phyloP scores from a whole-genome alignment of 2,888 invertebrate species.

The Sinelater perroti region DNA sequence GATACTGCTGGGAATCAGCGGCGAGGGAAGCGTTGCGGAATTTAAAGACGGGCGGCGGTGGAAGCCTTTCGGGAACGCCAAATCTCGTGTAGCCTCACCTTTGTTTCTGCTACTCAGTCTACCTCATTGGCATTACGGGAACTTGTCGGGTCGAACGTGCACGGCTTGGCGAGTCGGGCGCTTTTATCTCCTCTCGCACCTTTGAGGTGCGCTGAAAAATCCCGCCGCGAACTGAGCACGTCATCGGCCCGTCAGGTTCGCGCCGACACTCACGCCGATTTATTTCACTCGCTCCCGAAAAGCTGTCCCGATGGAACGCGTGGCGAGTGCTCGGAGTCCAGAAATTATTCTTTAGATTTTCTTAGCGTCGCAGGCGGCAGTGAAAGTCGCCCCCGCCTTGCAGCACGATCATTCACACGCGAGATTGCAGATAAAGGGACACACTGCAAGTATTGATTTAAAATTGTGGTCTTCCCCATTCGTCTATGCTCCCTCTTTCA shows the following conservation, averaged over 20 bases:
- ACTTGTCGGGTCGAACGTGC: slow-evolving; percentile 37
- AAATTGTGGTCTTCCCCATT: slow-evolving; percentile 58
- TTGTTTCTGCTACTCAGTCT: slow-evolving; percentile 36
- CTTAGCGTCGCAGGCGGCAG: background rate
- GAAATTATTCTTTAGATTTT: background rate
- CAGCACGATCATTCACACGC: slow-evolving; percentile 22
- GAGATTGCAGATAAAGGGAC: slow-evolving; percentile 36
- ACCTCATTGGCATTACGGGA: slow-evolving; percentile 36
- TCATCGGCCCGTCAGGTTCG: slow-evolving; percentile 12
- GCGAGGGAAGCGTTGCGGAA: slow-evolving; percentile 37
- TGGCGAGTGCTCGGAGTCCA: background rate
- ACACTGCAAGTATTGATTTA: slow-evolving; percentile 59
- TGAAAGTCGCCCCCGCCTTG: slow-evolving; percentile 6
- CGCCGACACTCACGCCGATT: too few relatives aligned
- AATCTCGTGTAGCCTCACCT: slow-evolving; percentile 38
- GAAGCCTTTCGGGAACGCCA: slow-evolving; percentile 25
- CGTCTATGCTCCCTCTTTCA: slow-evolving; percentile 54
- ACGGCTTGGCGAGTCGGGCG: slow-evolving; percentile 23
- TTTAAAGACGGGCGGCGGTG: slow-evolving; percentile 34
- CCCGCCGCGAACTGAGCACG: slow-evolving; percentile 22
- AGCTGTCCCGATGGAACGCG: too few relatives aligned
- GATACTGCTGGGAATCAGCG: slow-evolving; percentile 39
- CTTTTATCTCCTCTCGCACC: slow-evolving; percentile 23
- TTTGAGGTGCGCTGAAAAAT: slow-evolving; percentile 27
- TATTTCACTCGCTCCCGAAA: background rate